Conservation (phyloP, 2,113 vertebrate genomes). For the Cnemophilus loriae region DNA sequence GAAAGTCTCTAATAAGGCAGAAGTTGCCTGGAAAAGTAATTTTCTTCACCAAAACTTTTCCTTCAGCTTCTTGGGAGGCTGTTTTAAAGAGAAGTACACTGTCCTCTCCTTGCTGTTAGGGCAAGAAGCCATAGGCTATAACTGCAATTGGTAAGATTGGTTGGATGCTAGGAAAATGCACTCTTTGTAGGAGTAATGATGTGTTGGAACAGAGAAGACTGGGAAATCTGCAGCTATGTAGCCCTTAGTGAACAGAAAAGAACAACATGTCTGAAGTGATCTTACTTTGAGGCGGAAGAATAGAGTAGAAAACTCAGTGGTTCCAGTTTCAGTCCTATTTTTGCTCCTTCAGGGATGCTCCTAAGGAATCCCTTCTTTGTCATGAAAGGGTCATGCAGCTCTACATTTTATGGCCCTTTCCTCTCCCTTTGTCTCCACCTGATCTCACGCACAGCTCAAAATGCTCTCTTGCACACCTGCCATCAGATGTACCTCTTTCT, state of each 20-base stretch:
- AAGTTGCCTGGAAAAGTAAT: neutral
- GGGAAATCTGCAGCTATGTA: neutral
- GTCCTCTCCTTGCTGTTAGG: neutral
- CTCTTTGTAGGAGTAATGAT: neutral
- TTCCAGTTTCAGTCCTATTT: neutral
- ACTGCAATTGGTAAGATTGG: neutral
- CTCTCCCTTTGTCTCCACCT: neutral
- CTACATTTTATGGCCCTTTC: neutral
- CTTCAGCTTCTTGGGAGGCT: neutral
- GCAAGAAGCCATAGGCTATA: neutral
- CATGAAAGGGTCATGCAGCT: neutral
- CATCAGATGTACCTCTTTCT: neutral
- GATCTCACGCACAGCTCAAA: neutral
- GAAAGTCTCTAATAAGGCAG: neutral
- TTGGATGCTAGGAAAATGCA: neutral
- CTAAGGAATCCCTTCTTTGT: neutral
- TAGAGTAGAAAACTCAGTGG: neutral
- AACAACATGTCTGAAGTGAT: neutral
- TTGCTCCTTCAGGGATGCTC: neutral
- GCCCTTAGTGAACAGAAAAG: neutral
- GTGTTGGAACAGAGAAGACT: neutral
- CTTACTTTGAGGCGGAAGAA: neutral
- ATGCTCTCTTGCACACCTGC: neutral
- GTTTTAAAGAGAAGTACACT: neutral
- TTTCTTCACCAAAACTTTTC: neutral